These are phyloP conservation scores for Metallyticus violacea DNA, from an alignment of 2,888 invertebrate species.

Conservation along the genomic window DNA sequence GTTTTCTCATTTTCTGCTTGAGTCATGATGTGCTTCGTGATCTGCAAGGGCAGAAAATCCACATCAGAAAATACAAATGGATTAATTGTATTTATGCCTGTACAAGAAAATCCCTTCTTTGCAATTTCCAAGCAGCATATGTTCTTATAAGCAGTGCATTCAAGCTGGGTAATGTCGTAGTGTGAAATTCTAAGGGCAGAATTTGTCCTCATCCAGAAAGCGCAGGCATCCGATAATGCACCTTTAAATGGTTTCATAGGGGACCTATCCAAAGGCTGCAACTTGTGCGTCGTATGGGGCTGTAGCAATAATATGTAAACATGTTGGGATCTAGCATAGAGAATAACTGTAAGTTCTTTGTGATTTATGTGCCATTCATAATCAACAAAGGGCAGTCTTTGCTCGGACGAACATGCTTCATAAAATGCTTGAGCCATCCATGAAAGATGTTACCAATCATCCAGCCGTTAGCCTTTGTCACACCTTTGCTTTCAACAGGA, in stretches of 20 bases:
- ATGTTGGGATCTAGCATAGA: neutral
- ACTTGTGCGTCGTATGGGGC: conserved; percentile 34
- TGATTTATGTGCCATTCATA: too few species aligned
- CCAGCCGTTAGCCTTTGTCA: neutral
- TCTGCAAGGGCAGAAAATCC: neutral
- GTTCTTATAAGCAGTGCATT: conserved; percentile 29
- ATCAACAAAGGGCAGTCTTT: too few species aligned
- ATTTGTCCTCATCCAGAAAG: conserved; percentile 33
- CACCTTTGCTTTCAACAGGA: neutral
- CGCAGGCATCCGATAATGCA: conserved; percentile 1
- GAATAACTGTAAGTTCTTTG: too few species aligned
- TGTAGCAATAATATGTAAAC: conserved; percentile 37
- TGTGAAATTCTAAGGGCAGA: conserved; percentile 31
- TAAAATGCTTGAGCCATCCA: neutral
- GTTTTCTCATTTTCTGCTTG: neutral
- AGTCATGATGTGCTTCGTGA: neutral
- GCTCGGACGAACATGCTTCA: neutral
- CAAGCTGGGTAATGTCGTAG: conserved; percentile 32
- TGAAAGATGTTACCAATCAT: neutral
- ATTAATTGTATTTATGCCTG: neutral
- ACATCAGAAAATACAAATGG: neutral
- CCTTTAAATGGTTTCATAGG: conserved; percentile 8
- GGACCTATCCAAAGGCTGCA: conserved; percentile 31
- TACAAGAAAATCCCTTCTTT: neutral
- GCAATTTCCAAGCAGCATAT: conserved; percentile 31